These are phyloP conservation scores for Acrocyrtus sp. DNA, from an alignment of 2,888 invertebrate species.

Conservation along the genomic window DNA sequence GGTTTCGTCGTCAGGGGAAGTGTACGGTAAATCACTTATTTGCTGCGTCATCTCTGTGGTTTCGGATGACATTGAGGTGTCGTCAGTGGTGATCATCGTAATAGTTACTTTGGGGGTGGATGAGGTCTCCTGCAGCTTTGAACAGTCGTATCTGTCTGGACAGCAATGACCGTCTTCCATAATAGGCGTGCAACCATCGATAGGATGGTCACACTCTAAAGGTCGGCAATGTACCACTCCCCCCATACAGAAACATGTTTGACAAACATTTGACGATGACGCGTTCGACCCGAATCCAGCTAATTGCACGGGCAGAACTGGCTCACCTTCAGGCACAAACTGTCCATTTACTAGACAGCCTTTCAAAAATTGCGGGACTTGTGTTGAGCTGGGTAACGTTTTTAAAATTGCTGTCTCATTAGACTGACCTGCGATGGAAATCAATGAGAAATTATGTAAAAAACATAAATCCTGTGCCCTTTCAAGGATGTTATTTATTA, in stretches of 20 bases:
- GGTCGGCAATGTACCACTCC: slow-evolving; percentile 80
- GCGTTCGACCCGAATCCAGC: slow-evolving; percentile 22
- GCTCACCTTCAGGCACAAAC: slow-evolving; percentile 77
- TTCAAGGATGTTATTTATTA: too few relatives aligned
- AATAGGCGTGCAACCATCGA: slow-evolving; percentile 80
- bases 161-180: slow-evolving; percentile 83
- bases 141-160: slow-evolving; percentile 77
- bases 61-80: too few relatives aligned
- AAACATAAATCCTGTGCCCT: too few relatives aligned
- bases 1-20: too few relatives aligned
- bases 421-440: slow-evolving; percentile 54
- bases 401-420: slow-evolving; percentile 60
- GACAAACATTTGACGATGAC: slow-evolving; percentile 69
- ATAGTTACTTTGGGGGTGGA: too few relatives aligned
- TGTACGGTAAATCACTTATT: too few relatives aligned
- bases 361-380: slow-evolving; percentile 65
- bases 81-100: too few relatives aligned
- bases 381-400: slow-evolving; percentile 57
- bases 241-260: slow-evolving; percentile 83
- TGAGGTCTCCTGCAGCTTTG: not conserved
- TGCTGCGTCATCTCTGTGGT: too few relatives aligned
- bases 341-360: slow-evolving; percentile 75
- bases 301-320: slow-evolving; percentile 68
- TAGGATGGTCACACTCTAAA: slow-evolving; percentile 78
- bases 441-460: too few relatives aligned